Conservation (phyloP, 2,113 vertebrate species). For the Gallinago undulata region DNA sequence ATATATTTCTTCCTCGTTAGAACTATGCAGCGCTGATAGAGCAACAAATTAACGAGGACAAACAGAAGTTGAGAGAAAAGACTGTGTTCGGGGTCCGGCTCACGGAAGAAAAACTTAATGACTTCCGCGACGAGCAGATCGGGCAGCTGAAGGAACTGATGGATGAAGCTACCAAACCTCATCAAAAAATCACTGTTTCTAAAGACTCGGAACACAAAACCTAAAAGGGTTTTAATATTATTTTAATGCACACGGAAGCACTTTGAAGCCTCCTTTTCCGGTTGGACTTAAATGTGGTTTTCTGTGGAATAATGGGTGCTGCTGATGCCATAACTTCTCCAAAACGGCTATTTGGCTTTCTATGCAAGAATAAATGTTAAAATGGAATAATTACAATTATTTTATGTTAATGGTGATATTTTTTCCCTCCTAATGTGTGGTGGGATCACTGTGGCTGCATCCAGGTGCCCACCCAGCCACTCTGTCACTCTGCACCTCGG, state of each 20-base stretch:
- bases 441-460: not conserved
- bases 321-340: not conserved
- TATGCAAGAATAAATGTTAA: not conserved
- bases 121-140: constrained; percentile 87
- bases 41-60: constrained; percentile 78
- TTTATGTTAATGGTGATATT: not conserved
- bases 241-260: not conserved
- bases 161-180: constrained; percentile 88
- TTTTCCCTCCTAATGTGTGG: not conserved
- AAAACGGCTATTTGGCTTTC: not conserved
- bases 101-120: constrained; percentile 77
- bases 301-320: not conserved
- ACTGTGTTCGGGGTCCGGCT: constrained; percentile 77
- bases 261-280: not conserved
- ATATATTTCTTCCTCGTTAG: constrained; percentile 53
- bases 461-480: not conserved
- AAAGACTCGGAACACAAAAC: constrained; percentile 64
- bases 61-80: constrained; percentile 11
- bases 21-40: constrained; percentile 71
- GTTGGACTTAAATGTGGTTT: not conserved
- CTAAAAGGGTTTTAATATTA: not conserved
- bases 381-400: not conserved
- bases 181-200: constrained; percentile 76
- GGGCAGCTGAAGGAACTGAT: constrained; percentile 91
- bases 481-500: not conserved